Conservation (phyloP, 2,797 vertebrate species). For the Chaenodraco wilsoni region DNA sequence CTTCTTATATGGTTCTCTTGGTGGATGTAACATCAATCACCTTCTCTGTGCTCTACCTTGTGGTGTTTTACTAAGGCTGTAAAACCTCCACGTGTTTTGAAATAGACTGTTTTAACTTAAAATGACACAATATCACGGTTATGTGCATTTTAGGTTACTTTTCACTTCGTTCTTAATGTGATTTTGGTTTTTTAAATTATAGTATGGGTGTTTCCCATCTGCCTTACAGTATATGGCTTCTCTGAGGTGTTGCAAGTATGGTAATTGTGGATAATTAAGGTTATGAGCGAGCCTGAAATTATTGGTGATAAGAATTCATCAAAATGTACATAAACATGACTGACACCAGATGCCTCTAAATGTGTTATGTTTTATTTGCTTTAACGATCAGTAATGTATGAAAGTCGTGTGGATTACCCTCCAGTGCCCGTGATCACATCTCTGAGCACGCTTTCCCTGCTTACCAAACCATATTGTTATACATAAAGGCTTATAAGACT, state of each 20-base stretch:
- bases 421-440: slow-evolving; percentile 1
- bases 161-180: not conserved
- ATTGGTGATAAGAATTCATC: slow-evolving; percentile 41
- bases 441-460: not conserved
- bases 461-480: not conserved
- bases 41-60: not conserved
- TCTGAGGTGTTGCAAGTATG: slow-evolving; percentile 34
- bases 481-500: not conserved
- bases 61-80: slow-evolving; percentile 10
- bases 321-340: slow-evolving; percentile 29
- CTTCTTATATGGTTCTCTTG: slow-evolving; percentile 5
- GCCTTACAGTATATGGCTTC: not conserved
- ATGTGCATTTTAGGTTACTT: not conserved
- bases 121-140: not conserved
- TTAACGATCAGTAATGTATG: slow-evolving; percentile 16
- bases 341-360: slow-evolving; percentile 42
- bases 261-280: slow-evolving; percentile 40
- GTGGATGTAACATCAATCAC: slow-evolving; percentile 17
- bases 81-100: not conserved
- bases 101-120: not conserved
- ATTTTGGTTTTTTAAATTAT: slow-evolving; percentile 3
- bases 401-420: slow-evolving; percentile 10
- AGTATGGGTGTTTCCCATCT: slow-evolving; percentile 19
- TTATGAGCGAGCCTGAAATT: slow-evolving; percentile 21
- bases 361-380: slow-evolving; percentile 39